Percentiles rank a stretch among this genome's conserved stretches.
Evolutionary conservation across 2,113 vertebrate genomes (phyloP).

Genomic region (Beaufortia kweichowensis): DNA sequence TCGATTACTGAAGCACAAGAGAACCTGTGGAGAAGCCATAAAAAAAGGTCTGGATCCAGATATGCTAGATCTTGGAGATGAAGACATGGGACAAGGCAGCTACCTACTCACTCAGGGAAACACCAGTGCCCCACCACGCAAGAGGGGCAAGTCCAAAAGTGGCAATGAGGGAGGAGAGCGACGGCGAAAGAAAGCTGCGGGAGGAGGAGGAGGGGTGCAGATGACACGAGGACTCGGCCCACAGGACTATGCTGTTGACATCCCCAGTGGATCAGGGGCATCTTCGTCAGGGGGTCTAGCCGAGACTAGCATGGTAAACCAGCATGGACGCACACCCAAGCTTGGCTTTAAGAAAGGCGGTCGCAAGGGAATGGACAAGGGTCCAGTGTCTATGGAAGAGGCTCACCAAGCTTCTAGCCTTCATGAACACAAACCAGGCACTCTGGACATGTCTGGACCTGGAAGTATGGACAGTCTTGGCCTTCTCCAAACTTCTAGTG

Average conservation of each 20-base stretch:
- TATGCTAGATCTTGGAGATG: constrained; percentile 81
- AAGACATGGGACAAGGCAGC: constrained; percentile 86
- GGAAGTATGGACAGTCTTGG: constrained; percentile 81
- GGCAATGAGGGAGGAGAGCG: constrained; percentile 83
- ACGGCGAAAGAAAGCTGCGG: constrained; percentile 81
- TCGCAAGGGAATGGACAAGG: constrained; percentile 86
- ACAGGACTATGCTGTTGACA: constrained; percentile 87
- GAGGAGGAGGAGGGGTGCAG: constrained; percentile 70
- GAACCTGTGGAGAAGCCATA: constrained; percentile 98
- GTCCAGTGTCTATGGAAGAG: constrained; percentile 81
- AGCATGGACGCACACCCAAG: constrained; percentile 88
- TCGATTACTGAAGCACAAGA: constrained; percentile 98
- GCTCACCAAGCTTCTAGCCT: constrained; percentile 67
- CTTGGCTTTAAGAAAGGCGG: constrained; percentile 89
- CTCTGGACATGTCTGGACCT: constrained; percentile 79
- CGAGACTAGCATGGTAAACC: constrained; percentile 73
- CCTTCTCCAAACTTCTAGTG: constrained; percentile 83
- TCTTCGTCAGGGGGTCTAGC: constrained; percentile 43
- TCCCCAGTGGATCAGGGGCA: constrained; percentile 81
- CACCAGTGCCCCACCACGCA: constrained; percentile 85
- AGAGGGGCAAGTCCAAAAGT: constrained; percentile 90
- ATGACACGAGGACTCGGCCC: constrained; percentile 78
- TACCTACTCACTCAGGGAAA: constrained; percentile 94
- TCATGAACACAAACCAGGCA: constrained; percentile 81
- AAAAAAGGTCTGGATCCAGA: constrained; percentile 91